These are phyloP conservation scores for Synergus umbraculus DNA, from an alignment of 2,888 invertebrate species.

Conservation along the genomic window DNA sequence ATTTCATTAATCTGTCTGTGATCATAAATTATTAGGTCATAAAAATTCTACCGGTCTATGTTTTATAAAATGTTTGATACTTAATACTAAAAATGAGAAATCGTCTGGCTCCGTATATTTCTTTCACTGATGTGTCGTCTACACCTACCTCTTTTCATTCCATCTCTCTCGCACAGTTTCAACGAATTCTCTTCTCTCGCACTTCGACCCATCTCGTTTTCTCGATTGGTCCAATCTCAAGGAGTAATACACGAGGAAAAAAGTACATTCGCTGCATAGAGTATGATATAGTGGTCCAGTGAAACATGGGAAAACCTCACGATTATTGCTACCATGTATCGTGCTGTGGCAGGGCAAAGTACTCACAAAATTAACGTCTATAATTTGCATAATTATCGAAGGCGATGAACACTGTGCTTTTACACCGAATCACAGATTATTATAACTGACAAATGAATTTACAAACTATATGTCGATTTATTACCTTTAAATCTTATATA, in stretches of 20 bases:
- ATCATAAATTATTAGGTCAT: not conserved
- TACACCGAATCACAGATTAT: not conserved
- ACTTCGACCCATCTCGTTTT: slow-evolving; percentile 2
- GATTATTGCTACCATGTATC: slow-evolving; percentile 5
- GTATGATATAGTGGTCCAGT: slow-evolving; percentile 1
- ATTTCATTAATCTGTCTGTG: not conserved
- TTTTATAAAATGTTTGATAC: slow-evolving; percentile 6
- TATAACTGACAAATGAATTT: not conserved
- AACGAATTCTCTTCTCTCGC: not conserved
- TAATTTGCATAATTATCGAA: slow-evolving; percentile 7
- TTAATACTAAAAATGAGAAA: slow-evolving; percentile 10
- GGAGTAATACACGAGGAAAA: not conserved
- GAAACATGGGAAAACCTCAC: slow-evolving; percentile 2
- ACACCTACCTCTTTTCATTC: not conserved
- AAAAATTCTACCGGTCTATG: not conserved
- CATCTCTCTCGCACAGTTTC: not conserved
- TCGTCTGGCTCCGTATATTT: not conserved
- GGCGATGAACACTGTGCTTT: not conserved
- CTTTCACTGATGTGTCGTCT: slow-evolving; percentile 12
- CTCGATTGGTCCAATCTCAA: not conserved
- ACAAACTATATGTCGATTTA: not conserved
- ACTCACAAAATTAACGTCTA: not conserved
- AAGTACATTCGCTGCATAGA: not conserved
- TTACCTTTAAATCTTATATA: not conserved
- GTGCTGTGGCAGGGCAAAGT: not conserved